Conservation (phyloP, 2,888 invertebrate genomes). For the Aleiodes leptofemur region DNA sequence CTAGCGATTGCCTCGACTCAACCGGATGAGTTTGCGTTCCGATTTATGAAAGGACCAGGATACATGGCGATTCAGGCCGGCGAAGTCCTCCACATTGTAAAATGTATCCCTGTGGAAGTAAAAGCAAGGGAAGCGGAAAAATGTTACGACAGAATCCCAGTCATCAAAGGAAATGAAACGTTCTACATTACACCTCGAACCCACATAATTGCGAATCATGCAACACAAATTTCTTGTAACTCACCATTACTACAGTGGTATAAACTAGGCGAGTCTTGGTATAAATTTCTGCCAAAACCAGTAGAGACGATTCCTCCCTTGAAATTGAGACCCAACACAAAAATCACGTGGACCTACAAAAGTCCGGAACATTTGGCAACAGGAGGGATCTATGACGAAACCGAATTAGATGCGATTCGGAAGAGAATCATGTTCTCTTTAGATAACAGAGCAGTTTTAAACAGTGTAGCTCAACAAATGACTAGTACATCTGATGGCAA, state of each 20-base stretch:
- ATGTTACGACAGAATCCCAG: conserved; percentile 59
- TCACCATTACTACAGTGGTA: conserved; percentile 50
- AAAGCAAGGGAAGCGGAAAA: conserved; percentile 46
- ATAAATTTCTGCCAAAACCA: neutral
- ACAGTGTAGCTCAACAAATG: conserved; percentile 13
- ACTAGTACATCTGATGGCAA: conserved; percentile 23
- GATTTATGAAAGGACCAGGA: conserved; percentile 47
- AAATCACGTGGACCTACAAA: neutral
- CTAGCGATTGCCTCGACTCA: conserved; percentile 52
- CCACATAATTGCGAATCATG: conserved; percentile 52
- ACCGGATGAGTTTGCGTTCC: conserved; percentile 58
- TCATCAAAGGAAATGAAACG: conserved; percentile 52
- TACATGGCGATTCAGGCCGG: conserved; percentile 55
- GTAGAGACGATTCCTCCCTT: neutral
- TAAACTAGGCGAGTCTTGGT: conserved; percentile 52
- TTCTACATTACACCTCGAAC: conserved; percentile 56
- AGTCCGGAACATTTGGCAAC: neutral
- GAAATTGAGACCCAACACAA: no score
- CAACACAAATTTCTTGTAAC: conserved; percentile 54
- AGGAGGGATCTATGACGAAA: neutral
- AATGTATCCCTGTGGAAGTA: conserved; percentile 57
- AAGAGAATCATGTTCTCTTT: conserved; percentile 15
- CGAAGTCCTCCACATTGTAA: conserved; percentile 58
- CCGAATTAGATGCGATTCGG: neutral
- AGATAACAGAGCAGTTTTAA: conserved; percentile 20